A percentile compares a stretch with the other conserved stretches of the same genome.
phyloP scores from a whole-genome alignment of 2,797 vertebrate genomes.

The Pipistrellus pygmaeus region DNA sequence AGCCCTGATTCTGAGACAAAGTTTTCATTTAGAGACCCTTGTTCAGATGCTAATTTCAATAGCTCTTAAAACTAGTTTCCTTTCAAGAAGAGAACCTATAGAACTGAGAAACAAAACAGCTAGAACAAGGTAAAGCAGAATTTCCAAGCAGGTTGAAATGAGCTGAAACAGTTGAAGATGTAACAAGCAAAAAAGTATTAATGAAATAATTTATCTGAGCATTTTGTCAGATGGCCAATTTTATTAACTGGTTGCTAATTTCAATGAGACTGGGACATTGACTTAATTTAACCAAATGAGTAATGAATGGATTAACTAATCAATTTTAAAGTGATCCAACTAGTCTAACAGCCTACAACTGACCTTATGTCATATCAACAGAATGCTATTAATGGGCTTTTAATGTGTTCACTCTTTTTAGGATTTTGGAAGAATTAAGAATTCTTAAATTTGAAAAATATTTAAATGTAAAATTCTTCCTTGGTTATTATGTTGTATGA shows the following conservation, averaged over 20 bases:
- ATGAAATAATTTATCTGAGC: not conserved
- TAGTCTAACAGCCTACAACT: not conserved
- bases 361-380: not conserved
- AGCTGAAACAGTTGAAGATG: not conserved
- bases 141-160: not conserved
- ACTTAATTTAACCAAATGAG: not conserved
- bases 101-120: not conserved
- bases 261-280: not conserved
- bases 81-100: not conserved
- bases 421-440: not conserved
- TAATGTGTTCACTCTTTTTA: not conserved
- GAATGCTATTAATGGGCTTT: not conserved
- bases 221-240: not conserved
- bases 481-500: not conserved
- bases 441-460: not conserved
- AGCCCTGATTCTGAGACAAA: not conserved
- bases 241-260: conserved; percentile 43
- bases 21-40: not conserved
- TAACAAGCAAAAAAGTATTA: not conserved
- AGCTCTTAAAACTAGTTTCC: not conserved
- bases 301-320: not conserved
- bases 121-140: not conserved
- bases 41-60: not conserved
- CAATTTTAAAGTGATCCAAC: conserved; percentile 2
- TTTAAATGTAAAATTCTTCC: conserved; percentile 12